Percentiles rank a stretch among this genome's conserved stretches.
These are phyloP conservation scores for Epinephelus coioides DNA, from an alignment of 2,797 vertebrate genomes.

Conservation along the genomic window DNA sequence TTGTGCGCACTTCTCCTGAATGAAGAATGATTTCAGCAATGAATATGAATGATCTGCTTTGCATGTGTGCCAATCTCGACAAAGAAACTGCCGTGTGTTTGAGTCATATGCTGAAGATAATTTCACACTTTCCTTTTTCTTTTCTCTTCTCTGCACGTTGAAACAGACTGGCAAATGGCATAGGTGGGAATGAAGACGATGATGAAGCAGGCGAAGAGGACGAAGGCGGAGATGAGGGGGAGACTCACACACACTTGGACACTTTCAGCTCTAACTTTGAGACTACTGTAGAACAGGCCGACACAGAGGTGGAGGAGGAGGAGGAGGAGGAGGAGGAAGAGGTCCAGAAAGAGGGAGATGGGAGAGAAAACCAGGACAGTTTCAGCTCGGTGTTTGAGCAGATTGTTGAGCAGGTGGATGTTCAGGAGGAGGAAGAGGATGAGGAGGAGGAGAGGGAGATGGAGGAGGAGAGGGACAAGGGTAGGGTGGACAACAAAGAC, in stretches of 20 bases:
- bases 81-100: slow-evolving; percentile 8
- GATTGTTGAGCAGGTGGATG: slow-evolving; percentile 91
- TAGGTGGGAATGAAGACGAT: slow-evolving; percentile 77
- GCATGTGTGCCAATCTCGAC: slow-evolving; percentile 2
- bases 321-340: slow-evolving; percentile 80
- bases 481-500: slow-evolving; percentile 90
- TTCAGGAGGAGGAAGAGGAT: slow-evolving; percentile 73
- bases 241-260: slow-evolving; percentile 76
- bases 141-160: slow-evolving; percentile 28
- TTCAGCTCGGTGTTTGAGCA: slow-evolving; percentile 96
- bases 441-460: slow-evolving; percentile 82
- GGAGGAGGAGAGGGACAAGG: slow-evolving; percentile 78
- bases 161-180: slow-evolving; percentile 82
- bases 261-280: slow-evolving; percentile 88
- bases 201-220: slow-evolving; percentile 70
- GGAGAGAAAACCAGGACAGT: slow-evolving; percentile 88
- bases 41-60: slow-evolving; percentile 48
- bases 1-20: slow-evolving; percentile 30
- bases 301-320: slow-evolving; percentile 83
- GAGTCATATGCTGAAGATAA: slow-evolving; percentile 19
- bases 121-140: slow-evolving; percentile 30
- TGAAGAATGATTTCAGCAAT: slow-evolving; percentile 27
- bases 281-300: slow-evolving; percentile 85
- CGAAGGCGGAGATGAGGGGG: slow-evolving; percentile 56
- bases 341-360: slow-evolving; percentile 60